A percentile compares a stretch with the other conserved stretches of the same genome.
Evolutionary conservation across 2,113 vertebrate species (phyloP).

Genomic region (Tetrao urogallus): DNA sequence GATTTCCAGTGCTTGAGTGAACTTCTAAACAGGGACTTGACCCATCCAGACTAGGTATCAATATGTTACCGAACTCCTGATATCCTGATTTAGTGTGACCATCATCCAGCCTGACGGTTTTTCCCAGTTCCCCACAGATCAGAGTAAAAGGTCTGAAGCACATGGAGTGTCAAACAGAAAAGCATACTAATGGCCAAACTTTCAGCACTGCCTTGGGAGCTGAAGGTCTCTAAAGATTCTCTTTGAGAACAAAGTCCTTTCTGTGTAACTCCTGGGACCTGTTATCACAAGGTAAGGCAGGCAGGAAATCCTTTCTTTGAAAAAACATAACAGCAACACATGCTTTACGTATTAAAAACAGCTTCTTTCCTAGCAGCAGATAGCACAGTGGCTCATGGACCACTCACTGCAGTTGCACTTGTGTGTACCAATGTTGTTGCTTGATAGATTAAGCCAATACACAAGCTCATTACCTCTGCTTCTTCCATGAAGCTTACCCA

Average conservation of each 20-base stretch:
- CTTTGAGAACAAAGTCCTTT: not conserved
- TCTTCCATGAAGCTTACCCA: not conserved
- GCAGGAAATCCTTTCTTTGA: conserved; percentile 9
- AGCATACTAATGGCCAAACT: not conserved
- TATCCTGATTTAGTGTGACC: not conserved
- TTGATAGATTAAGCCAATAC: conserved; percentile 64
- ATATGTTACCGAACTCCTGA: not conserved
- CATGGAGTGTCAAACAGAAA: not conserved
- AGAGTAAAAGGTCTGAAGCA: not conserved
- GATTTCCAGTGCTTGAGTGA: not conserved
- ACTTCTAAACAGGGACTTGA: not conserved
- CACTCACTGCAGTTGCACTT: not conserved
- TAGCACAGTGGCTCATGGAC: conserved; percentile 21
- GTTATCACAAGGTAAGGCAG: not conserved
- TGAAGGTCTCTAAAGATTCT: not conserved
- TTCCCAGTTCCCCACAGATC: not conserved
- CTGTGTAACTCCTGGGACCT: not conserved
- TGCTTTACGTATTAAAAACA: not conserved
- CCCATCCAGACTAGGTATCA: not conserved
- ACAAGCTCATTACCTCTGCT: conserved; percentile 21
- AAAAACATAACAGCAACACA: conserved; percentile 15
- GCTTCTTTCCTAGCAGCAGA: conserved; percentile 9
- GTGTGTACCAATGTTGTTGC: not conserved
- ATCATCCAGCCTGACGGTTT: not conserved
- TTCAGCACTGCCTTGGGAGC: rapidly evolving